Evolutionary conservation across 2,888 invertebrate species (phyloP).

Genomic region (Mythimna impura): DNA sequence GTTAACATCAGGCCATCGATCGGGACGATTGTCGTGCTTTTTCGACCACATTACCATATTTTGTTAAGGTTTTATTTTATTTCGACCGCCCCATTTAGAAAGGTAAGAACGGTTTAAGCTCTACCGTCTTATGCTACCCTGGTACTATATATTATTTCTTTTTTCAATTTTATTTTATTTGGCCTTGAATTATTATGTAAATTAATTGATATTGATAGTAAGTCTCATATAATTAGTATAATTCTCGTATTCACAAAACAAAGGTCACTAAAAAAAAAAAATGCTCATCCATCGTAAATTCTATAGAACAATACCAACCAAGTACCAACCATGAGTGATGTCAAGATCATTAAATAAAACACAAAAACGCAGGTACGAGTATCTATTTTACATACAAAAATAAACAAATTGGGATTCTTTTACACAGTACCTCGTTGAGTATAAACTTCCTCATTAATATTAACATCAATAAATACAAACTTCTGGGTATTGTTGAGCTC

Average conservation of each 20-base stretch:
- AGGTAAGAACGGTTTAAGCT: not conserved
- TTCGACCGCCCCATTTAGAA: not conserved
- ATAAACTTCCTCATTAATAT: constrained; percentile 57
- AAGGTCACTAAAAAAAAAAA: not conserved
- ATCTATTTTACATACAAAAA: constrained; percentile 7
- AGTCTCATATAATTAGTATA: too few relatives aligned
- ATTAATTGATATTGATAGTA: not conserved
- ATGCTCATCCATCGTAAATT: not conserved
- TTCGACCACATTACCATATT: constrained; percentile 58
- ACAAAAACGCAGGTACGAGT: constrained; percentile 1
- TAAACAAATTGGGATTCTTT: constrained; percentile 9
- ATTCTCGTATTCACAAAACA: too few relatives aligned
- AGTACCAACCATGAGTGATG: not conserved
- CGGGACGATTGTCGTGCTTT: constrained; percentile 51
- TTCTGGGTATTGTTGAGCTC: constrained; percentile 53
- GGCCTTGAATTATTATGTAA: not conserved
- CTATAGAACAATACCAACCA: not conserved
- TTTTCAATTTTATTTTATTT: not conserved
- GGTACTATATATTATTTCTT: not conserved
- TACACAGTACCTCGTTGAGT: constrained; percentile 12
- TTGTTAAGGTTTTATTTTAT: constrained; percentile 37
- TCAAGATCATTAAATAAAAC: not conserved
- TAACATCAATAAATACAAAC: constrained; percentile 41
- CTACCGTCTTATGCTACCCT: constrained; percentile 14
- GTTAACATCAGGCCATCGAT: constrained; percentile 36